Base-by-base conservation (phyloP, 2,797 vertebrate genomes). In the Schizopygopsis pylzovi region DNA sequence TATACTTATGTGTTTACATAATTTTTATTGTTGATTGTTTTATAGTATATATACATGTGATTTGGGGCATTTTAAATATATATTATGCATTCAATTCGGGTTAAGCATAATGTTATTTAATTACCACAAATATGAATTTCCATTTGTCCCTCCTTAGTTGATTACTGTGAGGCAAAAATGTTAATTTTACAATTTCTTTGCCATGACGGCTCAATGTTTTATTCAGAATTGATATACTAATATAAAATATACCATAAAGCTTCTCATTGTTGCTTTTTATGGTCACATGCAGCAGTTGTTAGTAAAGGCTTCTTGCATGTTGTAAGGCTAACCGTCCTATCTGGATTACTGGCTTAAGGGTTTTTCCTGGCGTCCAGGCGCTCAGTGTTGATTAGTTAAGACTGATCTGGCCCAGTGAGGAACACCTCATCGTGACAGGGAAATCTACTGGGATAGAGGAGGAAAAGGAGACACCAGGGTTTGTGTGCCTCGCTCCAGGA, bases 291-390 rank as follows among this genome's bases (percentile, higher is more conserved):
- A 61, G n/a, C 81, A 25, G 71, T 39, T 37, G 41, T 47, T 43
- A 16, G 65, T 39, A 4, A 43, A 77, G 73, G 56, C 49, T 61
- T 28, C 72, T 70, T 72, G 56, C 47, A 78, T 73, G 39, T 88
- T 84, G 85, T 49, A 83, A 79, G 28, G 47, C 78, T 68, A 85
- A 85, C 37, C 86, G 84, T 47, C 89, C 89, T 86, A 83, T 37
- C 80, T 90, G 89, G 92, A 94, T 94, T 93, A 94, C 87, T 85
- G 91, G 91, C 88, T 93, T 92, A 92, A 18, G 41, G 59, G 90
- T 84, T 90, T 90, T 92, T 92, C 87, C 88, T 90, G 90, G 85
- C 85, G 33, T 54, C n/a, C 81, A 45, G 77, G 43, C 43, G 43
- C 80, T 83, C 28, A 41, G 83, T 72, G 33, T 47, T 81, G 61